Base-by-base conservation (phyloP, 2,797 vertebrate species). In the Cossypha caffra region DNA sequence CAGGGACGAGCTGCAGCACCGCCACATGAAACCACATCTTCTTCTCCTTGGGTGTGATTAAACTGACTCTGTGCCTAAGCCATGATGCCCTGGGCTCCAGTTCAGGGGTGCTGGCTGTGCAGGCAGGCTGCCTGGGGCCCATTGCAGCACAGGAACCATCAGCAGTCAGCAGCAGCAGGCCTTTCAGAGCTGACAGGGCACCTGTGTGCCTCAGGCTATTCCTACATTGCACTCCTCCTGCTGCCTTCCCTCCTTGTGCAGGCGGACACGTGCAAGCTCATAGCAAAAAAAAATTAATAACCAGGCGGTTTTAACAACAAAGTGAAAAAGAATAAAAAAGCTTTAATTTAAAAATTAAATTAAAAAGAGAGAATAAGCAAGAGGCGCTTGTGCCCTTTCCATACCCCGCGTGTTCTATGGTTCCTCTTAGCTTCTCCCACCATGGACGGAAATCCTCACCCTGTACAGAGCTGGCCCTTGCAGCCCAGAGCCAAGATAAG, bases 311-410 rank as follows among this genome's bases (percentile, higher is more conserved):
- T 28, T 54, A 77, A 73, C 71, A 83, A 67, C 16, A 72, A 48
- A 13, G 50, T 96, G 95, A 90, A 96, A 97, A 97, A 96, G 86
- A 94, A 96, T 97, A 94, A 94, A 97, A 97, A 97, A 96, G 95
- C 94, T 97, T 97, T 97, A 96, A 96, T 96, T 96, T 94, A 96
- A 95, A 96, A 96, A 77, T 97, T 96, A 93, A 95, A 95, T 95
- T 95, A 93, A 90, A 91, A 95, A 94, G 66, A 92, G 84, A 93
- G 66, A 92, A 35, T 72, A 87, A 89, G 91, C 93, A 92, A 90
- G 94, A 95, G 79, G 93, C 8, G 47, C 47, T 87, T 79, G 75
- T 93, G 83, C 79, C 84, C 86, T 88, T 90, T 58, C 91, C 87
- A 31, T 50, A 59, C 38, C 62, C 72, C 2, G 1, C 4, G 1